Base-by-base conservation (phyloP, 2,797 vertebrate species). In the Lutra lutra region DNA sequence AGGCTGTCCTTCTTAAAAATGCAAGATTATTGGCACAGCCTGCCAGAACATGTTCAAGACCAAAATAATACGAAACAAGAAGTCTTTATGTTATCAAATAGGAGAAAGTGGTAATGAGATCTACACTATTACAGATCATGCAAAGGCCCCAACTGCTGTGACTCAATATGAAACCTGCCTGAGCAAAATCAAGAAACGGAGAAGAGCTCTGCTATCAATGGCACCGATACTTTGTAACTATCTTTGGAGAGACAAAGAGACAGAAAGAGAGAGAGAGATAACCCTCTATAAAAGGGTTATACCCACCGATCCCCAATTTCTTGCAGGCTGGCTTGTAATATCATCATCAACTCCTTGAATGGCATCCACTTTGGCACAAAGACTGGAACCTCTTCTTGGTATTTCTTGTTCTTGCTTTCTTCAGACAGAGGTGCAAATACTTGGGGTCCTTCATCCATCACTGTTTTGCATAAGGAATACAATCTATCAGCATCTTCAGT, bases 221-320 rank as follows among this genome's bases (percentile, higher is more conserved):
- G 27, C 27, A 96, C 10, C 72, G 27, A 25, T 4, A 38, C 12
- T 68, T 43, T 35, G 25, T 1, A 25, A 46, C 40, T 40, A 7
- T 79, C 27, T 48, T 29, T 77, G 20, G 8, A 80, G 0, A 40
- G 0, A 10, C 3, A 68, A 17, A 68, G 18, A 68, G 66, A 68
- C 7, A 64, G 13, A 66, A 29, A 66, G 12, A 29, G 27, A 62
- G 25, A 8, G 32, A n/a, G 64, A 66, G 32, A 68, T 35, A 68
- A 68, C 18, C 58, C 51, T n/a, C 72, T 46, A 51, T 0, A 66
- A 62, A 51, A 51, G 21, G 54, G 75, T 43, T 4, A 72, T 46
- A 96, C 96, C 75, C 84, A 99, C 99, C 99, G 99, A 98, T 99
- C 99, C 7, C 99, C 99, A 0, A 99, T 99, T 95, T 99, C 99